Base-by-base conservation (phyloP, 2,797 vertebrate genomes). In the Typhlichthys eigenmanni region DNA sequence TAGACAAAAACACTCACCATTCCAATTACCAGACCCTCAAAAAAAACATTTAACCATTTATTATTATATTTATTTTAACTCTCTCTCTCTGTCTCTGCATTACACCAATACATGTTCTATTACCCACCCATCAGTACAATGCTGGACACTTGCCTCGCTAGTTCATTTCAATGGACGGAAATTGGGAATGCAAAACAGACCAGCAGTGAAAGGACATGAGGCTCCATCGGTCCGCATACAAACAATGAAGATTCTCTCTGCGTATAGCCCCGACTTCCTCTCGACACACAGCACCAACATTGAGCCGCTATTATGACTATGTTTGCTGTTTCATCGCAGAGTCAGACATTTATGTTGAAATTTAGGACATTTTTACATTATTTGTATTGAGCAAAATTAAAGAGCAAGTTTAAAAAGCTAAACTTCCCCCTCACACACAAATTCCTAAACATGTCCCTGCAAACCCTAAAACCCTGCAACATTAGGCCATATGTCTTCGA, bases 161-260 rank as follows among this genome's bases (percentile, higher is more conserved):
- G 64, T 64, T 62, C 6, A 13, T 61, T 85, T 92, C 84, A 90
- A 91, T 91, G 58, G 83, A 64, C 85, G 87, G 90, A 91, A 90
- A 88, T 86, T 87, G 81, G 80, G 78, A 87, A 80, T 71, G 71
- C 80, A 87, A 87, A 91, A 87, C 84, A 88, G 62, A 73, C 14
- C 70, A 62, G 67, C 29, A 82, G 82, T 84, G 82, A 89, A 87
- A 89, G 87, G 87, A 89, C 85, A 87, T 69, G 76, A 16, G 83
- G 84, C 86, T 89, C 83, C 85, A 81, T 88, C 79, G 76, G 85
- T 76, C 66, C 62, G 72, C 72, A 75, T 62, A 50, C 72, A 85
- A 80, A 92, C 91, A 91, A 91, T 89, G 64, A 82, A 81, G 83
- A 76, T 79, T 81, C 79, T 81, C 76, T 76, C 69, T 56, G 74